These are phyloP conservation scores for Deroplatys truncata DNA, from an alignment of 2,888 invertebrate species.

Conservation along the genomic window DNA sequence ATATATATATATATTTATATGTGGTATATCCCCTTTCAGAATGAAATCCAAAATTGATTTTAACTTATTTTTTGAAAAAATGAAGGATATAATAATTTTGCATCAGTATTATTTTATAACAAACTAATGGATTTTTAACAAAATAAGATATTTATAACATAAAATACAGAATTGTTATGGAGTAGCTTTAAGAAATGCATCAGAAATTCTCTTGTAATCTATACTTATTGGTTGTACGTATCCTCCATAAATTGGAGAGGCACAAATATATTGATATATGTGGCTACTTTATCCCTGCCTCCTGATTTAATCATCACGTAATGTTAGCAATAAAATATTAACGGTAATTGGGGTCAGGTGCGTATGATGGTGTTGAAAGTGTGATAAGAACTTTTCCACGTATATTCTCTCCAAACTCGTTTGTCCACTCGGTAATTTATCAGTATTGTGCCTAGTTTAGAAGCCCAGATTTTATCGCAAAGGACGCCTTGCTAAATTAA, in stretches of 20 bases:
- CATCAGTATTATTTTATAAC: too few relatives aligned
- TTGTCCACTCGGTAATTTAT: neutral
- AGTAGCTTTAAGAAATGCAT: too few relatives aligned
- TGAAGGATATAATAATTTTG: too few relatives aligned
- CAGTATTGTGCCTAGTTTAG: neutral
- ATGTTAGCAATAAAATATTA: neutral
- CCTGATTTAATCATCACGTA: neutral
- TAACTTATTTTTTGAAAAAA: too few relatives aligned
- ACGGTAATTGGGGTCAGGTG: neutral
- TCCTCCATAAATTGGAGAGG: neutral
- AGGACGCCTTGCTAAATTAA: neutral
- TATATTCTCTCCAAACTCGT: neutral
- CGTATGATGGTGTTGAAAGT: neutral
- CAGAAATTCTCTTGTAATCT: neutral
- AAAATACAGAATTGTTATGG: too few relatives aligned
- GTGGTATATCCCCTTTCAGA: too few relatives aligned
- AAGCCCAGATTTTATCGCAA: neutral
- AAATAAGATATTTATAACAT: too few relatives aligned
- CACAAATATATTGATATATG: neutral
- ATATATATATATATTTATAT: too few relatives aligned
- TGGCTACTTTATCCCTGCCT: neutral
- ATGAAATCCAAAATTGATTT: too few relatives aligned
- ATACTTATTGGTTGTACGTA: neutral
- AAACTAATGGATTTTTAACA: too few relatives aligned
- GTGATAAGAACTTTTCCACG: neutral